Evolutionary conservation across 2,888 invertebrate genomes (phyloP).

Genomic region (Cecidostiba fungosa): DNA sequence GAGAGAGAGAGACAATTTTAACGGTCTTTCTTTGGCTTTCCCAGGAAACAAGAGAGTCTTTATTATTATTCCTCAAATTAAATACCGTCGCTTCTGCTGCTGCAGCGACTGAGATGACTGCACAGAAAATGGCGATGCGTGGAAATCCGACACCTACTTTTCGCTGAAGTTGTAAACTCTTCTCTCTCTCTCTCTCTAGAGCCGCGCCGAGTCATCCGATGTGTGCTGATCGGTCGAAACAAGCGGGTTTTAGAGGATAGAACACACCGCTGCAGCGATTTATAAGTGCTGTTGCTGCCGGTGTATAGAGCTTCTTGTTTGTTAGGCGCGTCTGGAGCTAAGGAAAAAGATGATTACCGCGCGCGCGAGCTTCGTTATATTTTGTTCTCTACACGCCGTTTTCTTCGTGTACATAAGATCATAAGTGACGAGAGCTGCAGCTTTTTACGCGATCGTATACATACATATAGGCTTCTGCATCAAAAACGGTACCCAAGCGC

Average conservation of each 20-base stretch:
- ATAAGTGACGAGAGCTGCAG: background rate
- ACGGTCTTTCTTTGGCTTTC: constrained; percentile 41
- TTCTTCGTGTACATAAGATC: background rate
- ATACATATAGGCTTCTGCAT: too few relatives aligned
- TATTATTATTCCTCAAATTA: constrained; percentile 40
- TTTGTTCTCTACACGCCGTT: background rate
- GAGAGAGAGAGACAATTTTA: constrained; percentile 33
- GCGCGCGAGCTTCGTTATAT: constrained; percentile 1
- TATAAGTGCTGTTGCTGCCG: background rate
- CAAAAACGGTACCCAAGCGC: too few relatives aligned
- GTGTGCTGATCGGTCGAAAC: constrained; percentile 12
- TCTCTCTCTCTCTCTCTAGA: too few relatives aligned
- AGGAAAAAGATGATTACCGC: constrained; percentile 6
- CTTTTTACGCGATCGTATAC: too few relatives aligned
- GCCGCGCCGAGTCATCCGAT: background rate
- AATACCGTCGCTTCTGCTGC: constrained; percentile 7
- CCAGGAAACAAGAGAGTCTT: constrained; percentile 2
- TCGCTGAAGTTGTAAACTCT: background rate
- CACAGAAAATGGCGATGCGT: background rate
- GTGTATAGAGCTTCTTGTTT: constrained; percentile 8
- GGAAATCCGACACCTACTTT: constrained; percentile 1
- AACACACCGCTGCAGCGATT: background rate
- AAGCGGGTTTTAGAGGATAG: background rate
- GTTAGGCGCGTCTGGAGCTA: background rate
- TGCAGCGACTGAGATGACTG: constrained; percentile 5